Evolutionary conservation across 2,888 invertebrate species (phyloP).

Genomic region (Oxytorus armatus): DNA sequence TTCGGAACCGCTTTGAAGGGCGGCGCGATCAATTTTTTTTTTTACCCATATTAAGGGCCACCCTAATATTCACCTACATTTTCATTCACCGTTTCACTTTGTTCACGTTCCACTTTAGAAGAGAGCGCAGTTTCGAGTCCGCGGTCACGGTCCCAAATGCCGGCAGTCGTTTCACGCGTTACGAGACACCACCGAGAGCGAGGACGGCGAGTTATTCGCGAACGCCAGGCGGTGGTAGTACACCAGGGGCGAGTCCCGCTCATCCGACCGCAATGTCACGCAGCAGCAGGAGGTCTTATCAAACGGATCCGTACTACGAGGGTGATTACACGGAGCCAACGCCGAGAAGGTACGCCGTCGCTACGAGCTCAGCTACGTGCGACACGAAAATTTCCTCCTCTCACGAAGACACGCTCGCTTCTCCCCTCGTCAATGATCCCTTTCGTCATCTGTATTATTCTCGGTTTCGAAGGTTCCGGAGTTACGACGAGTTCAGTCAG

Average conservation of each 20-base stretch:
- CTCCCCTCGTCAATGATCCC: slow-evolving; percentile 50
- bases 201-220: slow-evolving; percentile 86
- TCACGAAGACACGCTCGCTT: slow-evolving; percentile 35
- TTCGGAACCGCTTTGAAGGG: too few relatives aligned
- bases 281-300: slow-evolving; percentile 82
- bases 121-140: slow-evolving; percentile 82
- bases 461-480: slow-evolving; percentile 86
- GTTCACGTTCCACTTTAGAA: slow-evolving; percentile 69
- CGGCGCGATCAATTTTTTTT: too few relatives aligned
- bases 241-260: slow-evolving; percentile 84
- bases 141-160: slow-evolving; percentile 82
- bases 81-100: neutral
- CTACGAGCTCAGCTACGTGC: slow-evolving; percentile 52
- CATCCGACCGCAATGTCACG: slow-evolving; percentile 86
- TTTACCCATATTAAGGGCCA: too few relatives aligned
- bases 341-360: slow-evolving; percentile 68
- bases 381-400: slow-evolving; percentile 49
- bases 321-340: slow-evolving; percentile 81
- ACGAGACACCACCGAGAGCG: slow-evolving; percentile 87
- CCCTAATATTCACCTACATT: slow-evolving; percentile 1
- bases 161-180: slow-evolving; percentile 86
- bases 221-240: slow-evolving; percentile 83
- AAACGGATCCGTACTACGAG: slow-evolving; percentile 82
- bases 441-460: slow-evolving; percentile 58
- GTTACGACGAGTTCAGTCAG: slow-evolving; percentile 91